These are phyloP conservation scores for Trematomus loennbergii DNA, from an alignment of 2,113 vertebrate genomes.

Conservation along the genomic window DNA sequence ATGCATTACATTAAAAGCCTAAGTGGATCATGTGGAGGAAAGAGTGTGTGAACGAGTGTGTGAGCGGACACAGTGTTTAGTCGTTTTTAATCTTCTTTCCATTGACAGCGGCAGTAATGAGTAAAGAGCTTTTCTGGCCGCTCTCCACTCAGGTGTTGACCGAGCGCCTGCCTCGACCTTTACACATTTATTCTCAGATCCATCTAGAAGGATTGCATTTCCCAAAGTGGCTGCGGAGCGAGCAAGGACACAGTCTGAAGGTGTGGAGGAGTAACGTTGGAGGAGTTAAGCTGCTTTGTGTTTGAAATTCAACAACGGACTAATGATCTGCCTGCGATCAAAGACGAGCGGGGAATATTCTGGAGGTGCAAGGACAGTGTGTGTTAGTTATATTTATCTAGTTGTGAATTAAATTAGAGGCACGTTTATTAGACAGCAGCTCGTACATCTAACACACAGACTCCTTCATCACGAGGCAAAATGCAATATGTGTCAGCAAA, in stretches of 20 bases:
- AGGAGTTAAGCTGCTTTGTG: too few species aligned
- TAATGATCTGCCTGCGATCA: not conserved
- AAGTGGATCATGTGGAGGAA: slow-evolving; percentile 51
- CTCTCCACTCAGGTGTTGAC: slow-evolving; percentile 76
- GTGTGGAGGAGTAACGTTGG: not conserved
- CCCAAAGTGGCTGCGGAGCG: slow-evolving; percentile 46
- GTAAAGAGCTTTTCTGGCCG: slow-evolving; percentile 82
- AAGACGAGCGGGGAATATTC: not conserved
- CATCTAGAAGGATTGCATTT: slow-evolving; percentile 68
- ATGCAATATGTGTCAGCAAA: too few species aligned
- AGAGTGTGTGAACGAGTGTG: slow-evolving; percentile 11
- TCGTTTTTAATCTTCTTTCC: slow-evolving; percentile 77
- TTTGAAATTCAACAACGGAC: slow-evolving; percentile 17
- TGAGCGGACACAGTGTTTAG: slow-evolving; percentile 64
- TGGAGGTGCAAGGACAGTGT: not conserved
- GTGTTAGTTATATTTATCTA: slow-evolving; percentile 6
- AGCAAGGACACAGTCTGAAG: slow-evolving; percentile 55
- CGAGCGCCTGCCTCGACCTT: slow-evolving; percentile 54
- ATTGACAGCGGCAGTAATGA: slow-evolving; percentile 79
- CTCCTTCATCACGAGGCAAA: slow-evolving; percentile 10
- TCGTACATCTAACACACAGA: slow-evolving; percentile 17
- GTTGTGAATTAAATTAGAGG: not conserved
- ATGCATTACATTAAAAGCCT: slow-evolving; percentile 56
- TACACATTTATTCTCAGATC: slow-evolving; percentile 60
- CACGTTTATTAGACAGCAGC: slow-evolving; percentile 22